Percentiles rank a stretch among this genome's conserved stretches.
Conservation (phyloP, 1,140 invertebrate species). For the Pseudomyrmex pallidus region DNA sequence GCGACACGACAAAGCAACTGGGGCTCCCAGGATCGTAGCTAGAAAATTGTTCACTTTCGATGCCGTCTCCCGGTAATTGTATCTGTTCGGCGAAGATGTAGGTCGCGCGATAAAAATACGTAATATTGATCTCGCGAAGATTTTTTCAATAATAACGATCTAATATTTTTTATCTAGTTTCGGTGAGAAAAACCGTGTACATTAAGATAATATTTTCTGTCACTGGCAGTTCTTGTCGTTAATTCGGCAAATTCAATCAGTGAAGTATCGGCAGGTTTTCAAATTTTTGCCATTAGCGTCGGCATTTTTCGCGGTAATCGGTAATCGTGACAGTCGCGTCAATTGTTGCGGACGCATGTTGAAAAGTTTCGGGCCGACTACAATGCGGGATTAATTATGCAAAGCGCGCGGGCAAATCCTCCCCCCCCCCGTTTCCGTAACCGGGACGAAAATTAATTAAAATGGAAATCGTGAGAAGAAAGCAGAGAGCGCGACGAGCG, state of each 20-base stretch:
- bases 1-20: neutral
- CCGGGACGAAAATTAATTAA: conserved; percentile 42
- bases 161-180: no score
- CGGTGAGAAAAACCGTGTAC: no score
- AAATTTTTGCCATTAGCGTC: no score
- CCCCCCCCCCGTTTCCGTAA: neutral
- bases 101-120: no score
- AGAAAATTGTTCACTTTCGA: neutral
- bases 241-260: no score
- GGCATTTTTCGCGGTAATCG: no score
- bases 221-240: no score
- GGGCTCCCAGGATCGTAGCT: neutral
- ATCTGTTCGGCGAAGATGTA: neutral
- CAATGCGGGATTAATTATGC: neutral
- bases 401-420: neutral
- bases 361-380: neutral
- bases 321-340: no score
- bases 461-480: conserved; percentile 49
- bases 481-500: neutral
- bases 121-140: no score
- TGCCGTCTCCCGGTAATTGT: neutral
- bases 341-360: neutral
- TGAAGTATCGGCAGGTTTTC: no score
- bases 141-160: no score
- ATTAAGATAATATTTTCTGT: no score